A percentile compares a stretch with the other conserved stretches of the same genome.
These are phyloP conservation scores for Hystrix cristata DNA, from an alignment of 2,113 vertebrate species.

Conservation along the genomic window DNA sequence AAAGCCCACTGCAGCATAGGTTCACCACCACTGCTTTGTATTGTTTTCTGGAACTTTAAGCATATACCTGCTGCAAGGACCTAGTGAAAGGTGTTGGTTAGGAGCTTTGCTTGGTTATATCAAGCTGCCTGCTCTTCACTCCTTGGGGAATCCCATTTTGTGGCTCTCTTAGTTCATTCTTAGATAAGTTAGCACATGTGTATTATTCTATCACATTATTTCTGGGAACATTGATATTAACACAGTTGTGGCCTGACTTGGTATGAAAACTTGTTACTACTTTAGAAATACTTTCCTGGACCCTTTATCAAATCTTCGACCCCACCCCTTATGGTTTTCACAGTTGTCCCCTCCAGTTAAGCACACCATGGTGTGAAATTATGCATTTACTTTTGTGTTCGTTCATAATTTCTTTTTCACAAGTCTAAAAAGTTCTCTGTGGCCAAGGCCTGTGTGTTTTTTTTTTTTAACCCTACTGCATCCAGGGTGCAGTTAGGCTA, in stretches of 20 bases:
- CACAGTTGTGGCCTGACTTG: constrained; percentile 26
- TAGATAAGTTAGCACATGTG: not conserved
- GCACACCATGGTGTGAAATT: not conserved
- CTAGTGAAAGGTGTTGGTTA: not conserved
- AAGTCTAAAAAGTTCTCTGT: not conserved
- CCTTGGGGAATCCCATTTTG: not conserved
- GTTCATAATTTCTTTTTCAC: not conserved
- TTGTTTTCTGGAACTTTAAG: not conserved
- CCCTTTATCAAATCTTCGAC: not conserved
- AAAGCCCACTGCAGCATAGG: not conserved
- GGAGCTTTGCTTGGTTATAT: not conserved
- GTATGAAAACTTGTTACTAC: not conserved
- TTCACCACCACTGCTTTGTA: not conserved
- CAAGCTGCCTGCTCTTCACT: not conserved
- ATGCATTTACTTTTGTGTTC: not conserved
- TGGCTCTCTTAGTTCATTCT: not conserved
- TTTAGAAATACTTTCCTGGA: not conserved
- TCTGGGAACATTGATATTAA: not conserved
- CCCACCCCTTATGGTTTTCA: not conserved
- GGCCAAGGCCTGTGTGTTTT: not conserved
- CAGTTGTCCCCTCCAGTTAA: not conserved
- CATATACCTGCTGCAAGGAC: not conserved
- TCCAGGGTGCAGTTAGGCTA: not conserved
- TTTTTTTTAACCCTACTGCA: not conserved
- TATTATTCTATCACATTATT: not conserved